Percentiles rank a stretch among this genome's conserved stretches.
phyloP scores from a whole-genome alignment of 2,113 vertebrate species.

The Poicephalus gulielmi region DNA sequence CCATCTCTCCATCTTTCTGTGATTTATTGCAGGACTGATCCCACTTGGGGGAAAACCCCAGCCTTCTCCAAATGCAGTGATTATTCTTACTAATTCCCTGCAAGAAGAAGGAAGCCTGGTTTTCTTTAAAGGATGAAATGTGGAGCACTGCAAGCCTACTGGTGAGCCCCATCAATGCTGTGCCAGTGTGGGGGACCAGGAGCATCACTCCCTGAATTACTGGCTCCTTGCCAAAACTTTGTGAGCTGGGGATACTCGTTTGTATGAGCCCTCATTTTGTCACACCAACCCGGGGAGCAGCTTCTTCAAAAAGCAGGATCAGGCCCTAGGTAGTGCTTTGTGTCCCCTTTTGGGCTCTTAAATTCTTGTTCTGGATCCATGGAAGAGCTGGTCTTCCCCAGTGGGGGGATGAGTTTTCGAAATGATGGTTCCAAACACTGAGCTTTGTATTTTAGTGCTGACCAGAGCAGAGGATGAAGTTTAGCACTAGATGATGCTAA shows the following conservation, averaged over 20 bases:
- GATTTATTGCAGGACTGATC: not conserved
- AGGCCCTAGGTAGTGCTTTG: not conserved
- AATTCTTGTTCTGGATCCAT: not conserved
- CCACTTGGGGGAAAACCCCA: accelerated
- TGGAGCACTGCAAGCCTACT: accelerated
- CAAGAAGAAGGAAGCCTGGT: not conserved
- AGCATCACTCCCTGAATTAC: accelerated
- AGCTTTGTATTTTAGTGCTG: not conserved
- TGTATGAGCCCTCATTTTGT: not conserved
- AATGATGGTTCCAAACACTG: accelerated
- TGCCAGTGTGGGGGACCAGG: accelerated
- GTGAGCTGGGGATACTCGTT: not conserved
- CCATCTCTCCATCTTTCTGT: not conserved
- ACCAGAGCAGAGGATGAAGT: not conserved
- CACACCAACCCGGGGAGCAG: not conserved
- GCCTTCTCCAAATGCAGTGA: not conserved
- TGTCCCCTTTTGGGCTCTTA: not conserved
- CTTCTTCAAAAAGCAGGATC: not conserved
- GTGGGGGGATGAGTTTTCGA: accelerated
- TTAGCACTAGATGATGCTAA: conserved; percentile 31
- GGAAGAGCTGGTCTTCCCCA: not conserved
- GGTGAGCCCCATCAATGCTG: accelerated
- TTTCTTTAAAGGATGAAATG: not conserved
- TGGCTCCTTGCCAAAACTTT: not conserved
- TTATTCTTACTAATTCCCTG: not conserved